Percentiles rank a stretch among this genome's conserved stretches.
These are phyloP conservation scores for Actinostola sp. DNA, from an alignment of 92 coral and sea anemone genomes.

Conservation along the genomic window DNA sequence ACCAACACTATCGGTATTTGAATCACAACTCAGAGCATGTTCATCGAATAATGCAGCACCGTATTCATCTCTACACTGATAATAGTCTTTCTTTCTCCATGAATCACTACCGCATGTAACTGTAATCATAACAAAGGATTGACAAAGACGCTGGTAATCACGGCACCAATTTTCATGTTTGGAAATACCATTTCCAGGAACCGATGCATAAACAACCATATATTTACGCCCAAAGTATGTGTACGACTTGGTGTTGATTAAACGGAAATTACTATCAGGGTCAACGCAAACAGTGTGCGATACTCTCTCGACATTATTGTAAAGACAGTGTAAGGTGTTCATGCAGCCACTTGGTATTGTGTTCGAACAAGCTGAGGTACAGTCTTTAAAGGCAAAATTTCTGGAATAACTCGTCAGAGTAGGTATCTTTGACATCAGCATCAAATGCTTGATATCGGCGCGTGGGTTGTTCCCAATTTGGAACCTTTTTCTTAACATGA, in stretches of 20 bases:
- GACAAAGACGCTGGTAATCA: slow-evolving; percentile 60
- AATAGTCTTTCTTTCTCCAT: slow-evolving; percentile 33
- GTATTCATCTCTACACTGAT: slow-evolving; percentile 47
- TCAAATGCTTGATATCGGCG: slow-evolving; percentile 9
- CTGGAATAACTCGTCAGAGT: neutral
- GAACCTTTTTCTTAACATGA: slow-evolving; percentile 23
- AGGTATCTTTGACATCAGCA: slow-evolving; percentile 27
- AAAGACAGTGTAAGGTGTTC: slow-evolving; percentile 13
- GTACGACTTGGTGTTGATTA: slow-evolving; percentile 16
- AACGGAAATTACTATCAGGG: slow-evolving; percentile 57
- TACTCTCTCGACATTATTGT: neutral
- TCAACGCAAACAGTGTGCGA: slow-evolving; percentile 56
- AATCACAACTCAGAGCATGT: slow-evolving; percentile 21
- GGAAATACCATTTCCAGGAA: slow-evolving; percentile 34
- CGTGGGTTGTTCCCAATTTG: neutral
- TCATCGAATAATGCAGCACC: slow-evolving; percentile 32
- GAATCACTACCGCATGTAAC: slow-evolving; percentile 47
- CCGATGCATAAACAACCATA: slow-evolving; percentile 30
- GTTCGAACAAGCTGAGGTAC: slow-evolving; percentile 37
- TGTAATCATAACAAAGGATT: slow-evolving; percentile 41
- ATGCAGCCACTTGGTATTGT: slow-evolving; percentile 24
- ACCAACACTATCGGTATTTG: slow-evolving; percentile 9
- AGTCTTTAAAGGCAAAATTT: slow-evolving; percentile 29
- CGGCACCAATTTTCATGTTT: slow-evolving; percentile 56
- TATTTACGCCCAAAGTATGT: slow-evolving; percentile 24